A percentile compares a stretch with the other conserved stretches of the same genome.
phyloP scores from a whole-genome alignment of 2,888 invertebrate genomes.

The Amorpha juglandis region DNA sequence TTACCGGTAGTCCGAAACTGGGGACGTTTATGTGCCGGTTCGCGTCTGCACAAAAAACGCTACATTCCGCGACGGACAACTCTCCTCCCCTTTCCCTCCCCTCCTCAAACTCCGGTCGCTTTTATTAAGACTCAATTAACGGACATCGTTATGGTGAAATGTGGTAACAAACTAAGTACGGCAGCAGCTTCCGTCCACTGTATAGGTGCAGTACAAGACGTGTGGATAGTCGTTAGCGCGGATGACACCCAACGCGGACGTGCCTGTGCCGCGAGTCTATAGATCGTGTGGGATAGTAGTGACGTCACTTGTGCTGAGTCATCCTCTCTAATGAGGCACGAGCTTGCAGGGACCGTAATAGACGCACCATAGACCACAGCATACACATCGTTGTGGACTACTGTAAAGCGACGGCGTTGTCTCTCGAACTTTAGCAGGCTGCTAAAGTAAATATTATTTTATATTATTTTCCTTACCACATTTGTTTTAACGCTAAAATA shows the following conservation, averaged over 20 bases:
- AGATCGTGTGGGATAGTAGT: background rate
- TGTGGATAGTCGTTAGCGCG: background rate
- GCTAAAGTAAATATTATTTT: no score
- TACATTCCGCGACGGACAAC: conserved; percentile 14
- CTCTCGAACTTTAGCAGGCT: no score
- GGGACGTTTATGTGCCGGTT: background rate
- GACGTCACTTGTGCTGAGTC: conserved; percentile 44
- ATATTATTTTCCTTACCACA: no score
- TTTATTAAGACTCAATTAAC: conserved; percentile 6
- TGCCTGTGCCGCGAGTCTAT: background rate
- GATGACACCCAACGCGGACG: background rate
- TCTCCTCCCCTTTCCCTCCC: background rate
- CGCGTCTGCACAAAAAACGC: conserved; percentile 7
- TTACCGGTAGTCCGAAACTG: background rate
- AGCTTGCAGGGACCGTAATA: background rate
- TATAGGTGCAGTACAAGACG: background rate
- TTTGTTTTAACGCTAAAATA: no score
- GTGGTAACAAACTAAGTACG: background rate
- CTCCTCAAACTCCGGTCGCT: background rate
- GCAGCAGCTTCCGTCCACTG: background rate
- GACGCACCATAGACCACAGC: no score
- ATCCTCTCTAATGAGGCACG: conserved; percentile 50
- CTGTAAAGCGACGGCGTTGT: no score
- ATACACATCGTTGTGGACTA: no score
- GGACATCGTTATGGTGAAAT: conserved; percentile 1